Evolutionary conservation across 2,888 invertebrate species (phyloP).

Genomic region (Sialis lutaria): DNA sequence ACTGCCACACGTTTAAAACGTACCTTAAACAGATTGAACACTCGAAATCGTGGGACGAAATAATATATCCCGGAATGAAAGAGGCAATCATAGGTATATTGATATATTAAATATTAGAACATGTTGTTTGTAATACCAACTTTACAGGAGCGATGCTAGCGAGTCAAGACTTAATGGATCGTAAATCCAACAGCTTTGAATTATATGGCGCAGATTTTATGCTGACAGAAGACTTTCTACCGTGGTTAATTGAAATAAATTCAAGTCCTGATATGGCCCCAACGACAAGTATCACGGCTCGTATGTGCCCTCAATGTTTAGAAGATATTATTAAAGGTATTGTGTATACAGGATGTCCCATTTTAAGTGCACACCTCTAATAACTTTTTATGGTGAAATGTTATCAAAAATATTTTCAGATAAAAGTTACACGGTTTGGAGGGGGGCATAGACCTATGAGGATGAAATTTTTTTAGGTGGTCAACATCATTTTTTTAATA

Average conservation of each 20-base stretch:
- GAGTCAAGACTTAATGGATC: constrained; percentile 72
- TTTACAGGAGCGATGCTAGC: constrained; percentile 66
- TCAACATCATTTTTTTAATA: not conserved
- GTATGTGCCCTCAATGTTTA: constrained; percentile 71
- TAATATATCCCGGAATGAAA: constrained; percentile 70
- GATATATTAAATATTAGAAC: constrained; percentile 13
- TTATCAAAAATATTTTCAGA: too few relatives aligned
- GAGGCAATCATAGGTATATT: constrained; percentile 1
- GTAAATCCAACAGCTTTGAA: constrained; percentile 72
- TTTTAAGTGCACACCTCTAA: too few relatives aligned
- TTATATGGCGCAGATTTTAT: constrained; percentile 92
- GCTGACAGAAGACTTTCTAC: constrained; percentile 70
- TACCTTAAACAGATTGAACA: constrained; percentile 50
- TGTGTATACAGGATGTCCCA: too few relatives aligned
- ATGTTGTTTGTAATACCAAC: not conserved
- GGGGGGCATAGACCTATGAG: too few relatives aligned
- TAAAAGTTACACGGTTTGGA: too few relatives aligned
- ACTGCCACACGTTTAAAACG: constrained; percentile 59
- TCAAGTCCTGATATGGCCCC: constrained; percentile 83
- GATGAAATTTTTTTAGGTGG: not conserved
- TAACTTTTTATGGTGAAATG: too few relatives aligned
- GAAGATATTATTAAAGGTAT: constrained; percentile 85
- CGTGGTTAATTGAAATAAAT: constrained; percentile 91
- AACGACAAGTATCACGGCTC: constrained; percentile 77
- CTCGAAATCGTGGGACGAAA: constrained; percentile 61